A percentile compares a stretch with the other conserved stretches of the same genome.
Conservation (phyloP, 2,888 invertebrate species). For the Cryptus viduatorius region DNA sequence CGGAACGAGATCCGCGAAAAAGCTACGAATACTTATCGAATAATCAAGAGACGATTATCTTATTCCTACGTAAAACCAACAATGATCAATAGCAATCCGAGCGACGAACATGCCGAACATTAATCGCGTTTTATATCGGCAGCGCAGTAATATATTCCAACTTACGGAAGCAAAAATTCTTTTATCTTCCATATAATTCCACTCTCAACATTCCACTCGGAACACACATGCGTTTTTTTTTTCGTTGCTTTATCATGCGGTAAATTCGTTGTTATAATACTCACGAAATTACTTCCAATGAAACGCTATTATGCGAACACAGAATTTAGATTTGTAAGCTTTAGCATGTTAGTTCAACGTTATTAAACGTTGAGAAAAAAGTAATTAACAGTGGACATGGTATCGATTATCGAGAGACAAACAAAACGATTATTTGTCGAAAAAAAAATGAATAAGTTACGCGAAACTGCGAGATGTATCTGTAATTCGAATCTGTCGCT, state of each 20-base stretch:
- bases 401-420: constrained; percentile 20
- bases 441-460: constrained; percentile 12
- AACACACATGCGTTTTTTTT: constrained; percentile 58
- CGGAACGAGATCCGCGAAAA: background rate
- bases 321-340: constrained; percentile 58
- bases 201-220: constrained; percentile 61
- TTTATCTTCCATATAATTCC: constrained; percentile 2
- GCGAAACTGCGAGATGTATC: background rate
- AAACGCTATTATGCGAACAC: constrained; percentile 83
- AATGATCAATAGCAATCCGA: background rate
- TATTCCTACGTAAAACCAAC: constrained; percentile 3
- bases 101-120: constrained; percentile 29
- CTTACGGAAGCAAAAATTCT: background rate
- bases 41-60: background rate
- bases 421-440: background rate
- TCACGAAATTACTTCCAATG: constrained; percentile 85
- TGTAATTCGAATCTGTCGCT: constrained; percentile 5
- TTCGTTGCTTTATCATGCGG: constrained; percentile 49
- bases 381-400: constrained; percentile 27
- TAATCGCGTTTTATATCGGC: constrained; percentile 1
- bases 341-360: constrained; percentile 43
- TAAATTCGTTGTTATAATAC: constrained; percentile 76
- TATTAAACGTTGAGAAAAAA: constrained; percentile 15
- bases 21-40: background rate
- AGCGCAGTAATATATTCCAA: constrained; percentile 14